A percentile compares a stretch with the other conserved stretches of the same genome.
phyloP scores from a whole-genome alignment of 2,888 invertebrate genomes.

The Yponomeuta sedellus region DNA sequence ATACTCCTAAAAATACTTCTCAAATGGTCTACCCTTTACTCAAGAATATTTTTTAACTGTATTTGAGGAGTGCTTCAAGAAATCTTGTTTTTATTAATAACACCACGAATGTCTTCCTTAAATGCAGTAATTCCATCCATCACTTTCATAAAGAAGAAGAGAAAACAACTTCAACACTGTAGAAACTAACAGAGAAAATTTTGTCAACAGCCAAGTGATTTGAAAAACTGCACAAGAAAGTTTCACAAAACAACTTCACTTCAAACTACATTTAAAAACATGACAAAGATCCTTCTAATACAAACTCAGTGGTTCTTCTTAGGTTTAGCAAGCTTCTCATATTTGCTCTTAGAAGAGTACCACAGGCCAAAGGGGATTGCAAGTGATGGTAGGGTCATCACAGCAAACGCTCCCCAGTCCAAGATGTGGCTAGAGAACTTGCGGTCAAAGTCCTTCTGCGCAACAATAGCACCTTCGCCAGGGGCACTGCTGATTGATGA shows the following conservation, averaged over 20 bases:
- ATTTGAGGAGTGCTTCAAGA: too few species aligned
- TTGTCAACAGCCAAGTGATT: too few species aligned
- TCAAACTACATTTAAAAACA: not conserved
- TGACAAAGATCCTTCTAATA: not conserved
- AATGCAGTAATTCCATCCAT: too few species aligned
- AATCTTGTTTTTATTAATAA: too few species aligned
- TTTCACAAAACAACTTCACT: not conserved
- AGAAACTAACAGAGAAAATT: too few species aligned
- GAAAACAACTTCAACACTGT: too few species aligned
- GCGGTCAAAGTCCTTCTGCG: conserved; percentile 94
- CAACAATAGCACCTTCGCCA: conserved; percentile 96
- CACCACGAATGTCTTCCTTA: too few species aligned
- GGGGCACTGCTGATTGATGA: conserved; percentile 89
- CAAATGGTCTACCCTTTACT: too few species aligned
- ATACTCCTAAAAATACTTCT: too few species aligned
- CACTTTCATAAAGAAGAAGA: too few species aligned
- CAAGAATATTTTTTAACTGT: too few species aligned
- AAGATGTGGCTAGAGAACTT: conserved; percentile 98
- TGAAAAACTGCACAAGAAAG: not conserved
- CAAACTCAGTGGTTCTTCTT: conserved; percentile 70
- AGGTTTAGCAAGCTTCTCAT: conserved; percentile 86
- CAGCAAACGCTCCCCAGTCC: conserved; percentile 97
- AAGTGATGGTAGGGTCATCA: conserved; percentile 96
- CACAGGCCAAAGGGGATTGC: conserved; percentile 96
- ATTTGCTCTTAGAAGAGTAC: conserved; percentile 96